phyloP scores from a whole-genome alignment of 2,113 vertebrate genomes.

The Prolemur simus region DNA sequence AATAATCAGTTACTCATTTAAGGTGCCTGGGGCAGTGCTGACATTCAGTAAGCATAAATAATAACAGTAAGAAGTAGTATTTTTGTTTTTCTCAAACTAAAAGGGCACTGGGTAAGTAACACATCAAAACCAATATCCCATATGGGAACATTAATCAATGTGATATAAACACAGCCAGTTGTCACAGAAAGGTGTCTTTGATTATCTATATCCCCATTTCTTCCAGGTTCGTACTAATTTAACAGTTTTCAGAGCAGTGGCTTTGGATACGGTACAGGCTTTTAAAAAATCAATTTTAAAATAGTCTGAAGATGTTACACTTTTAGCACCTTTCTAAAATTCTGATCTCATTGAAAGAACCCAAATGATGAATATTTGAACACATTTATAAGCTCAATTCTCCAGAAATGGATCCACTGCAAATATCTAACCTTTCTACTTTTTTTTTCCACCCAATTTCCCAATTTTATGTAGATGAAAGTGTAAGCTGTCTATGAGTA shows the following conservation, averaged over 20 bases:
- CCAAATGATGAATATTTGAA: conserved; percentile 58
- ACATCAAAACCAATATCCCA: not conserved
- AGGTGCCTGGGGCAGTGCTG: not conserved
- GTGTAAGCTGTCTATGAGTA: conserved; percentile 11
- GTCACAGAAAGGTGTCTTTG: not conserved
- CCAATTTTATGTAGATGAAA: conserved; percentile 60
- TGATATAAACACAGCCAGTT: not conserved
- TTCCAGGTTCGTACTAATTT: not conserved
- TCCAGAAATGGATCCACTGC: not conserved
- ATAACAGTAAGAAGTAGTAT: conserved; percentile 5
- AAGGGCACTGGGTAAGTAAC: not conserved
- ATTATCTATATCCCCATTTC: not conserved
- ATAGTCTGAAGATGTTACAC: not conserved
- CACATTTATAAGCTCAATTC: not conserved
- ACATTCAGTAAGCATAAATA: conserved; percentile 18
- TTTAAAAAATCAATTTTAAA: conserved; percentile 52
- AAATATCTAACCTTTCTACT: conserved; percentile 29
- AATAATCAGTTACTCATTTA: conserved; percentile 44
- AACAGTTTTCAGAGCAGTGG: not conserved
- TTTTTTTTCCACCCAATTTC: conserved; percentile 54
- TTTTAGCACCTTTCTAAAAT: conserved; percentile 41
- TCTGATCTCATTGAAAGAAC: conserved; percentile 70
- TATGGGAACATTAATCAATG: not conserved
- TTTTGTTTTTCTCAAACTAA: conserved; percentile 36
- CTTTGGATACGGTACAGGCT: conserved; percentile 2